phyloP scores from a whole-genome alignment of 2,113 vertebrate genomes.

The Hippocampus guttulatus region DNA sequence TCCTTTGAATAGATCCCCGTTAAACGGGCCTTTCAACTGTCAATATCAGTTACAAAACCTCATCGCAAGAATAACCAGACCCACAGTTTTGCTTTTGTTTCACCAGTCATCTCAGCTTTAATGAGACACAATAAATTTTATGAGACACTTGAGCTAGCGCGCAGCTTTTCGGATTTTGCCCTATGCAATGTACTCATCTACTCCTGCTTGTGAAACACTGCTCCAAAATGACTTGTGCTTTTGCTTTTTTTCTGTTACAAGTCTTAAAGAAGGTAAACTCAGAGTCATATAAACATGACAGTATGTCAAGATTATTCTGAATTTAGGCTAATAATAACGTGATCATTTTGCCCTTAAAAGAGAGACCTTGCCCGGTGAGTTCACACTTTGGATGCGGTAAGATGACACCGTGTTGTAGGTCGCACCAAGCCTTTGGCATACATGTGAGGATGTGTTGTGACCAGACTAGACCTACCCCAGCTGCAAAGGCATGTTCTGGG shows the following conservation, averaged over 20 bases:
- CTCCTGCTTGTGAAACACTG: too few species aligned
- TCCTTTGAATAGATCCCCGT: too few species aligned
- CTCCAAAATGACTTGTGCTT: neutral
- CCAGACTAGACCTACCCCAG: constrained; percentile 61
- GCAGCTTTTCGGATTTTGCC: too few species aligned
- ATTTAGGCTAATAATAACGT: constrained; percentile 2
- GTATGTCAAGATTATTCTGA: neutral
- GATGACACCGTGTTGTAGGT: constrained; percentile 59
- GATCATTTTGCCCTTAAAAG: constrained; percentile 28
- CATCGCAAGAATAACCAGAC: too few species aligned
- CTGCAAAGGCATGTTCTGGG: constrained; percentile 69
- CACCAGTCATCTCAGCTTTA: too few species aligned
- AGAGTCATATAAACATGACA: neutral
- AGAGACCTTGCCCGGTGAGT: constrained; percentile 20
- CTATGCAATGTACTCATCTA: too few species aligned
- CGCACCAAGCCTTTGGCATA: constrained; percentile 56
- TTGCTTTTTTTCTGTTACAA: neutral
- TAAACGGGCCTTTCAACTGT: too few species aligned
- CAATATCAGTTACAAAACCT: too few species aligned
- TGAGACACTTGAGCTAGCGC: too few species aligned
- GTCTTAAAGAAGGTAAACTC: neutral
- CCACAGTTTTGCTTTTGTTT: too few species aligned
- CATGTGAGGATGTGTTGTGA: constrained; percentile 63
- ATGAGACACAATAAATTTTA: too few species aligned
- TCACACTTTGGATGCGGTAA: constrained; percentile 58